Evolutionary conservation across 2,888 invertebrate species (phyloP).

Genomic region (Morpho achilles): DNA sequence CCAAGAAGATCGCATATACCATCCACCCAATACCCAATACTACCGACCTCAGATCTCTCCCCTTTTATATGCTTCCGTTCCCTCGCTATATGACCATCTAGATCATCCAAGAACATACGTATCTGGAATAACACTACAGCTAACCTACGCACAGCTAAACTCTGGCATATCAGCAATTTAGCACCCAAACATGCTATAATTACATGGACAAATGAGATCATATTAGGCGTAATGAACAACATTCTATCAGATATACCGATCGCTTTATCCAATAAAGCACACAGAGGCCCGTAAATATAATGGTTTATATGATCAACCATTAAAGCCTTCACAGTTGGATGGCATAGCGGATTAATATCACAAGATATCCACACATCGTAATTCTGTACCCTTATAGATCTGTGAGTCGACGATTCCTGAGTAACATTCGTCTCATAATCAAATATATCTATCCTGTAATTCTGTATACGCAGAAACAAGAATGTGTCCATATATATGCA

Average conservation of each 20-base stretch:
- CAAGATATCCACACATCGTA: conserved; percentile 83
- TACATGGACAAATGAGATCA: conserved; percentile 90
- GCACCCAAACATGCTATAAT: conserved; percentile 86
- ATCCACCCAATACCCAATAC: conserved; percentile 89
- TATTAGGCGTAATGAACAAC: conserved; percentile 87
- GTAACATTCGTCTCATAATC: conserved; percentile 36
- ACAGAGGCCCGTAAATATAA: conserved; percentile 89
- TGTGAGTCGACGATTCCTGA: conserved; percentile 49
- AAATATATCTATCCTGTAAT: conserved; percentile 80
- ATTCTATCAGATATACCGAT: conserved; percentile 80
- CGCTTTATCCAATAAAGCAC: conserved; percentile 84
- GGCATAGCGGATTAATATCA: conserved; percentile 85
- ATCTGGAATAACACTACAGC: conserved; percentile 89
- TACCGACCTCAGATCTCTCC: conserved; percentile 89
- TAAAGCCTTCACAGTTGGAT: conserved; percentile 90
- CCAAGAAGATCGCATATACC: conserved; percentile 90
- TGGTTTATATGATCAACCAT: conserved; percentile 91
- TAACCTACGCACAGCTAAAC: conserved; percentile 83
- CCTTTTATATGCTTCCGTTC: conserved; percentile 86
- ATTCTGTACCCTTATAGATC: conserved; percentile 31
- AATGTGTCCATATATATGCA: conserved; percentile 87
- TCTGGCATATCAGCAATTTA: conserved; percentile 86
- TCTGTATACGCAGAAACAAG: conserved; percentile 84
- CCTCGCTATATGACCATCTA: conserved; percentile 93
- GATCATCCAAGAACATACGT: conserved; percentile 89